A percentile compares a stretch with the other conserved stretches of the same genome.
These are phyloP conservation scores for Rhagonycha fulva DNA, from an alignment of 2,888 invertebrate genomes.

Conservation along the genomic window DNA sequence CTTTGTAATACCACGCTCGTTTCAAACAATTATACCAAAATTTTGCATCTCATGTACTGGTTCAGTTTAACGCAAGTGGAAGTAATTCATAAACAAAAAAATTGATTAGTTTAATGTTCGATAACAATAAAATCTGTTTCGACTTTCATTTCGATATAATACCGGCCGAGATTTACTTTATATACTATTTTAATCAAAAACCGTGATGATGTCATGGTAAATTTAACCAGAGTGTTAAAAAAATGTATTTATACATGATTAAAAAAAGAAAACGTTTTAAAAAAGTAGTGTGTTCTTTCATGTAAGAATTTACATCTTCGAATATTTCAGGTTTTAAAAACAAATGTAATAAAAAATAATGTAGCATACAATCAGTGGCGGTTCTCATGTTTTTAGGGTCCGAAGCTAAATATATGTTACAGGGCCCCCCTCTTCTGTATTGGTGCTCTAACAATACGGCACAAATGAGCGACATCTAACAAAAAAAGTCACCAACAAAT, in stretches of 20 bases:
- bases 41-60: constrained; percentile 38
- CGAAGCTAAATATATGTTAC: too few species aligned
- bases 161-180: constrained; percentile 9
- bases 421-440: too few species aligned
- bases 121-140: constrained; percentile 29
- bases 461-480: too few species aligned
- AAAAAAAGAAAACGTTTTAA: background rate
- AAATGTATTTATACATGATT: background rate
- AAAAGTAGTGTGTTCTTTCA: background rate
- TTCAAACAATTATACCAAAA: constrained; percentile 39
- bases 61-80: constrained; percentile 26
- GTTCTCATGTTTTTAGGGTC: too few species aligned
- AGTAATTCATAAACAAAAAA: constrained; percentile 27
- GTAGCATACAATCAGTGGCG: background rate
- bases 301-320: background rate
- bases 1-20: constrained; percentile 38
- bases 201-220: constrained; percentile 11
- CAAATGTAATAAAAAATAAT: background rate
- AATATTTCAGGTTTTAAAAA: background rate
- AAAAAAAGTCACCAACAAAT: too few species aligned
- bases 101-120: constrained; percentile 28
- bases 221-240: constrained; percentile 3
- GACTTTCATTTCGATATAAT: constrained; percentile 16
- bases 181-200: constrained; percentile 19
- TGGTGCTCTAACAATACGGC: too few species aligned